Conservation (phyloP, 2,888 invertebrate species). For the Sarcophaga subvicina region DNA sequence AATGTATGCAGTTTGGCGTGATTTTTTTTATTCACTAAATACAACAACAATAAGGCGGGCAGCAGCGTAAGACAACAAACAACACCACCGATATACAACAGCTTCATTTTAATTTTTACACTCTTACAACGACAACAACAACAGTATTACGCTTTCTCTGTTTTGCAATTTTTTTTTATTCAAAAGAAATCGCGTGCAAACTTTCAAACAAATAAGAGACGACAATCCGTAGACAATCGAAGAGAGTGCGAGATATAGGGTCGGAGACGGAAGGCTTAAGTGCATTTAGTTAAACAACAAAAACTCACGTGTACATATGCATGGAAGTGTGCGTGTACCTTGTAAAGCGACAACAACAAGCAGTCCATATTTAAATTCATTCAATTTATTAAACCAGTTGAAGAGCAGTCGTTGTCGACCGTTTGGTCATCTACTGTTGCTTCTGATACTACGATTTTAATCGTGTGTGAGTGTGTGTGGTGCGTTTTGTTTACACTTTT, state of each 20-base stretch:
- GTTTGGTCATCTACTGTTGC: neutral
- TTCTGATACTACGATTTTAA: neutral
- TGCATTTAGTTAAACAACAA: slow-evolving; percentile 47
- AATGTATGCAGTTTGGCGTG: slow-evolving; percentile 21
- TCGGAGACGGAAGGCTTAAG: slow-evolving; percentile 25
- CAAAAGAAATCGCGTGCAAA: slow-evolving; percentile 47
- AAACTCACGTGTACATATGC: neutral
- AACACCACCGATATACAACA: slow-evolving; percentile 17
- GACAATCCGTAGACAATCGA: slow-evolving; percentile 20
- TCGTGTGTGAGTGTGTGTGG: neutral
- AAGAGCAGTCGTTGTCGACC: neutral
- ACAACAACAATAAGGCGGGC: neutral
- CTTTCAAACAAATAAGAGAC: slow-evolving; percentile 26
- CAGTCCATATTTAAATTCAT: neutral
- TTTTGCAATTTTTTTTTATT: neutral
- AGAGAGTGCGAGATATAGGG: neutral
- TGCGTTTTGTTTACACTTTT: neutral
- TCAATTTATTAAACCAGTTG: neutral
- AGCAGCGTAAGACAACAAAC: neutral
- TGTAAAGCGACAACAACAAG: neutral
- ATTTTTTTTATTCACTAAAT: slow-evolving; percentile 1
- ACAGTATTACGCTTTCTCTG: neutral
- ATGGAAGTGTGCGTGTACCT: neutral
- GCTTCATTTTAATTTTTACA: neutral
- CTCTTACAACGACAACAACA: neutral